Evolutionary conservation across 1,140 invertebrate species (phyloP), one percentile per base, ranked within the genome.

Genomic region (Calliphora vicina): DNA sequence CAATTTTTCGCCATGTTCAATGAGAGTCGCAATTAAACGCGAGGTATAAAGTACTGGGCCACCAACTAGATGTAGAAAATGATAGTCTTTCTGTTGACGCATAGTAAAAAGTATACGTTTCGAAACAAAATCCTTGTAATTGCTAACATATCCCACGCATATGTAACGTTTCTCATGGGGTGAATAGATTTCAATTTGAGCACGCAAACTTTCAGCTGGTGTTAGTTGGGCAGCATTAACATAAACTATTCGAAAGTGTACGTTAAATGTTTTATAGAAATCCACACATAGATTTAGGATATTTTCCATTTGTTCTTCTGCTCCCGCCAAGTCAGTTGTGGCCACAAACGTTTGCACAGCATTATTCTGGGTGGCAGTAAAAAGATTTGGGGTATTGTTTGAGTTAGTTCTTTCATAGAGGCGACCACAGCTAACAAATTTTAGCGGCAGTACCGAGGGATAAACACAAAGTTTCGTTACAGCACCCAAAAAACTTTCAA

Each of bases 171-270:
- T 84, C 2, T 87, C 86, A 85, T 90, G 89, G 3, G 88, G 87
- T 2, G 94, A 94, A 91, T 92, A 95, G 82, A 95, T 90, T 90
- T 95, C 92, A 83, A 95, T 91, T 3, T 91, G 92, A 3, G 93
- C 87, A 74, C 92, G 90, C 29, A 94, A 89, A 83, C 91, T 91
- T 87, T 95, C 94, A 27, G 91, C 91, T 15, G 86, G 82, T 17
- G 91, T 87, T 0, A 95, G 86, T 26, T 91, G 85, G 12, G 86
- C 71, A 1, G 93, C 92, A 1, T 93, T 85, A 45, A 89, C 87
- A 83, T 92, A 90, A 0, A 92, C 90, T 23, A 95, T 87, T 43
- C 92, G 90, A 86, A 94, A 95, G 85, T 94, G 93, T 45, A 91
- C 86, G 50, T 91, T 91, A 12, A 95, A 82, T 12, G 88, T 84